Conservation (phyloP, 2,113 vertebrate species). For the Hypanus sabinus region DNA sequence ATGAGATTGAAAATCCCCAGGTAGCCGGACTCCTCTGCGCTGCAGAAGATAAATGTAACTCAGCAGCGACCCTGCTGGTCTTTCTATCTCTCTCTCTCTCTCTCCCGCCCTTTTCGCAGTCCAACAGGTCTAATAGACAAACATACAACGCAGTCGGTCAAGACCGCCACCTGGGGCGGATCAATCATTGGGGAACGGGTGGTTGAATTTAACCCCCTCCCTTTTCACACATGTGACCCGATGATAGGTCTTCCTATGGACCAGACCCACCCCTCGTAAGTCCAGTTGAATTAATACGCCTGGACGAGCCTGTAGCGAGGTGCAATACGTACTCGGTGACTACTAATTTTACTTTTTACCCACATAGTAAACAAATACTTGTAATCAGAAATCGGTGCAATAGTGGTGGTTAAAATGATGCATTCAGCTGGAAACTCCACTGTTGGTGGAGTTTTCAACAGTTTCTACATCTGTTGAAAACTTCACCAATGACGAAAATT, state of each 20-base stretch:
- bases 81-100: too few species aligned
- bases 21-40: not conserved
- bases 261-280: not conserved
- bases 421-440: not conserved
- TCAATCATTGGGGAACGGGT: not conserved
- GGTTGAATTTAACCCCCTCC: not conserved
- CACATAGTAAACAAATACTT: constrained; percentile 6
- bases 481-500: too few species aligned
- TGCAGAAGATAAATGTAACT: not conserved
- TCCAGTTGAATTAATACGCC: not conserved
- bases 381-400: not conserved
- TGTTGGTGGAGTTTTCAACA: not conserved
- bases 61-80: constrained; percentile 9
- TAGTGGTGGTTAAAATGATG: not conserved
- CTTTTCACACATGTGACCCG: not conserved
- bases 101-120: not conserved
- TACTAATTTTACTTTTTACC: not conserved
- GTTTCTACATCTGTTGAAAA: not conserved
- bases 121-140: not conserved
- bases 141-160: not conserved
- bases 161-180: not conserved
- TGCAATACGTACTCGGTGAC: not conserved
- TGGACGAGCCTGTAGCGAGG: not conserved
- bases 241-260: not conserved
- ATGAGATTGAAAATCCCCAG: not conserved